A percentile compares a stretch with the other conserved stretches of the same genome.
Evolutionary conservation across 2,888 invertebrate species (phyloP).

Genomic region (Arctia plantaginis): DNA sequence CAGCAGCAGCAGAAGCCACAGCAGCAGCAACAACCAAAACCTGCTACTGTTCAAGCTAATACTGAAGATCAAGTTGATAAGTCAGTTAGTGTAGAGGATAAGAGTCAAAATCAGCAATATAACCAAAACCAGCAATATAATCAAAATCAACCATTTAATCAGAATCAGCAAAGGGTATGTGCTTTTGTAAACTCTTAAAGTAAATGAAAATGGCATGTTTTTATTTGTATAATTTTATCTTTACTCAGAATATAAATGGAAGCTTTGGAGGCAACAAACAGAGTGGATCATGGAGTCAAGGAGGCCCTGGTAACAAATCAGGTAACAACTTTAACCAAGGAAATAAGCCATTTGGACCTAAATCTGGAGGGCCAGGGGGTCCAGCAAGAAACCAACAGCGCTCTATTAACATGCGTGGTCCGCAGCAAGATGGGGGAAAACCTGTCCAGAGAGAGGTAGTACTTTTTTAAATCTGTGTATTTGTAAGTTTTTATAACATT

Average conservation of each 20-base stretch:
- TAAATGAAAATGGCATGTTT: neutral
- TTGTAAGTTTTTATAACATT: neutral
- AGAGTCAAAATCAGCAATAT: constrained; percentile 61
- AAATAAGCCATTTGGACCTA: constrained; percentile 61
- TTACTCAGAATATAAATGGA: constrained; percentile 73
- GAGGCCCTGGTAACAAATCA: constrained; percentile 63
- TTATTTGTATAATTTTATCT: constrained; percentile 21
- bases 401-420: constrained; percentile 57
- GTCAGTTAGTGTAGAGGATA: constrained; percentile 60
- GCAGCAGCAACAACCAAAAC: constrained; percentile 48
- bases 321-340: constrained; percentile 59
- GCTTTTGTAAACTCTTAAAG: neutral
- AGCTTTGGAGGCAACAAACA: constrained; percentile 73
- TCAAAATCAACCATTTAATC: constrained; percentile 56
- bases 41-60: constrained; percentile 55
- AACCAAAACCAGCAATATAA: constrained; percentile 56
- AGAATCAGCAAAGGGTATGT: constrained; percentile 53
- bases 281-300: constrained; percentile 61
- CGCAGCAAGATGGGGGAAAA: constrained; percentile 66
- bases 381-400: constrained; percentile 66
- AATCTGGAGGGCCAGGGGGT: constrained; percentile 50
- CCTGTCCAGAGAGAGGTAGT: constrained; percentile 76
- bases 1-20: constrained; percentile 36
- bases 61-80: constrained; percentile 72
- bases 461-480: neutral